Evolutionary conservation across 1,140 invertebrate genomes (phyloP), one percentile per base, ranked within the genome.

Genomic region (Mactra quadrangularis): DNA sequence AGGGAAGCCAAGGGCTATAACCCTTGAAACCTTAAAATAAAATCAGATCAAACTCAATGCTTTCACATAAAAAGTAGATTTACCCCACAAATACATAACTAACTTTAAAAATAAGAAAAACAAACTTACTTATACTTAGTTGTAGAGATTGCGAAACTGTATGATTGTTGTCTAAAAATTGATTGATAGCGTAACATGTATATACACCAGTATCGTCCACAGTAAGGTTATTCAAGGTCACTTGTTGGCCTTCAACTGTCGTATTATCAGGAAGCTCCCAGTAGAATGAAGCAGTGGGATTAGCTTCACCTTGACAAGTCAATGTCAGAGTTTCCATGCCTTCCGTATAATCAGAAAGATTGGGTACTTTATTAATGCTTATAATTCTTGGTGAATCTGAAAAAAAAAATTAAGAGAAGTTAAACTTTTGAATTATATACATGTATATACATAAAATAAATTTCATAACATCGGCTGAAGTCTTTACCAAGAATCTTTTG

Each of bases 171-270:
- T 35, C 57, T 19, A 29, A 45, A 13, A 45, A 47, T 6, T 3
- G 25, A 25, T 45, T 76, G 72, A 60, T 45, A 17, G 22, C 72
- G 0, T 29, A n/a, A 76, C 72, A 76, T 13, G 35, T 60, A 17
- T 76, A 76, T 4, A 13, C 47, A 0, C 72, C 72, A 2, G 29
- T 45, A 6, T 50, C 35, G n/a, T 55, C 41, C 15, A 47, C n/a
- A 0, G 31, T 38, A 22, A 76, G 55, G 15, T 27, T 15, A 0
- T 33, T 62, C 3, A 76, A 35, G 7, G 0, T 7, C 1, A 41
- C 45, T n/a, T 59, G 9, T 11, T 19, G 7, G 11, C 57, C 72
- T 0, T 0, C n/a, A 1, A 22, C 22, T 4, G 7, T 25, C 17
- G 55, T 62, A 6, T 41, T 41, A 47, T 76, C 15, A 0, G 35